These are phyloP conservation scores for Rhabditoides inermis DNA, from an alignment of 2,888 invertebrate species.

Conservation along the genomic window DNA sequence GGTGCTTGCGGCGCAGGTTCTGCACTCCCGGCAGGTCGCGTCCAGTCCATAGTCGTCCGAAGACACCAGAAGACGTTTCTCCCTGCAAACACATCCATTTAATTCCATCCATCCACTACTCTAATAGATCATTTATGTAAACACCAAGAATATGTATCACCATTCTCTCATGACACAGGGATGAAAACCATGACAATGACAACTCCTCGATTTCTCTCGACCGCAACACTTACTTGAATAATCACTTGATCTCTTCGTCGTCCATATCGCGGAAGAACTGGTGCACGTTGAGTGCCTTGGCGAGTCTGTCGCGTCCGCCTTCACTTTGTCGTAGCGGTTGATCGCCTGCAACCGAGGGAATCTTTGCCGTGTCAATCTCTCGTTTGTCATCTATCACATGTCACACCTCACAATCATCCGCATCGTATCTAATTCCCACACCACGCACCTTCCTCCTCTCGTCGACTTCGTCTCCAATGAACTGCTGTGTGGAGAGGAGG, in stretches of 20 bases:
- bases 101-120: too few relatives aligned
- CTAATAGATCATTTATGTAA: too few relatives aligned
- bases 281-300: conserved; percentile 93
- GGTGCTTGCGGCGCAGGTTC: conserved; percentile 95
- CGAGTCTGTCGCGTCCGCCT: conserved; percentile 76
- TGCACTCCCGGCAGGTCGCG: conserved; percentile 95
- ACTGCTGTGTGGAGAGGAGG: conserved; percentile 85
- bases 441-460: conserved; percentile 65
- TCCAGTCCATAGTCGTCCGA: conserved; percentile 96
- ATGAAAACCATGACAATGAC: too few relatives aligned
- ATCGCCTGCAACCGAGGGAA: conserved; percentile 77
- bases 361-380: too few relatives aligned
- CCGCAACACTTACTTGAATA: too few relatives aligned
- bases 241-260: conserved; percentile 95
- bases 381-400: too few relatives aligned
- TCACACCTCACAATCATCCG: too few relatives aligned
- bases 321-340: conserved; percentile 73
- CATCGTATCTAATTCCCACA: background rate
- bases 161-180: too few relatives aligned
- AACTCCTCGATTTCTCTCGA: too few relatives aligned
- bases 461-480: conserved; percentile 82
- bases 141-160: too few relatives aligned
- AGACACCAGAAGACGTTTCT: conserved; percentile 90
- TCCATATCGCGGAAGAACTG: conserved; percentile 99
- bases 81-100: conserved; percentile 63